phyloP scores from a whole-genome alignment of 2,888 invertebrate species.

The Ernsta delagoae region DNA sequence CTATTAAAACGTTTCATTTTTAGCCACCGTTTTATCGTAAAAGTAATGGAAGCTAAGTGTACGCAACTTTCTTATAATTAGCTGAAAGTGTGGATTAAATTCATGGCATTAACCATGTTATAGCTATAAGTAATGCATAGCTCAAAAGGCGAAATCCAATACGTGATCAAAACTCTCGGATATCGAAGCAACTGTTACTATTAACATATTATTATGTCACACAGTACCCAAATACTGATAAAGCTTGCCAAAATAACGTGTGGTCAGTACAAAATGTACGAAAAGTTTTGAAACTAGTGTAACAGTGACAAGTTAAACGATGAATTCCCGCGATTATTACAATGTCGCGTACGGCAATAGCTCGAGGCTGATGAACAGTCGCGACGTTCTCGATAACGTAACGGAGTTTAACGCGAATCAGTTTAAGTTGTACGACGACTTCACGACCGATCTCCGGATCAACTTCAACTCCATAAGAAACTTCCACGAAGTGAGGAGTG shows the following conservation, averaged over 20 bases:
- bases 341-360: slow-evolving; percentile 67
- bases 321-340: slow-evolving; percentile 72
- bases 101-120: neutral
- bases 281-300: slow-evolving; percentile 2
- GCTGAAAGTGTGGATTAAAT: neutral
- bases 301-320: slow-evolving; percentile 42
- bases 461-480: slow-evolving; percentile 69
- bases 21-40: neutral
- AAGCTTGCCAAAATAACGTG: slow-evolving; percentile 26
- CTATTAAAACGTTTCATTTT: neutral
- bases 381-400: slow-evolving; percentile 73
- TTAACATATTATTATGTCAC: too few relatives aligned
- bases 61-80: neutral
- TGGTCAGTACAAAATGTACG: slow-evolving; percentile 1
- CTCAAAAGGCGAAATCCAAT: slow-evolving; percentile 64
- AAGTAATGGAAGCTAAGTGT: neutral
- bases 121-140: slow-evolving; percentile 1
- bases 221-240: too few relatives aligned
- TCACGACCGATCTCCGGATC: slow-evolving; percentile 74
- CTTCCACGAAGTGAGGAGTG: slow-evolving; percentile 56
- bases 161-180: slow-evolving; percentile 47
- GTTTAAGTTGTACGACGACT: slow-evolving; percentile 79
- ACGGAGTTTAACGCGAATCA: slow-evolving; percentile 80
- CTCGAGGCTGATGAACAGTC: slow-evolving; percentile 56
- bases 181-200: slow-evolving; percentile 51